These are phyloP conservation scores for Opisthograptis luteolata DNA, from an alignment of 2,888 invertebrate genomes.

Conservation along the genomic window DNA sequence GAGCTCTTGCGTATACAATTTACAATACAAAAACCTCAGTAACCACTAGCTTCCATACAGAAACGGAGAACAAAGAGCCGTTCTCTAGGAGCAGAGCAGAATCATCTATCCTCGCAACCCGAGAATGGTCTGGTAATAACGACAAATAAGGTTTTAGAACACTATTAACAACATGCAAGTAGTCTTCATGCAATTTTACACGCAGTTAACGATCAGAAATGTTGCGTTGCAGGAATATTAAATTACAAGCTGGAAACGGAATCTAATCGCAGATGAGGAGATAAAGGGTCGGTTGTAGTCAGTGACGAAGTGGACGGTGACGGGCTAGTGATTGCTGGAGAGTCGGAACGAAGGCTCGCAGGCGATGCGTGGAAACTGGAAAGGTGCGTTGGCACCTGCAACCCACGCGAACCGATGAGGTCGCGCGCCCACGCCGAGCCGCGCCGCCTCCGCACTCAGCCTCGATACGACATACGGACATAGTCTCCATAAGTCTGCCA, in stretches of 20 bases:
- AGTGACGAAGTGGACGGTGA: constrained; percentile 48
- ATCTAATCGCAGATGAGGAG: constrained; percentile 41
- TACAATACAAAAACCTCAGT: constrained; percentile 27
- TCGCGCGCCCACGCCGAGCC: constrained; percentile 70
- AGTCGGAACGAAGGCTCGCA: constrained; percentile 44
- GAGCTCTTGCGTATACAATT: constrained; percentile 16
- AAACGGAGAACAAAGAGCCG: constrained; percentile 30
- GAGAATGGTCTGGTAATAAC: constrained; percentile 11
- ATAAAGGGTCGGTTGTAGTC: constrained; percentile 48
- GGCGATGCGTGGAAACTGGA: constrained; percentile 66
- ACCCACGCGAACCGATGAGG: constrained; percentile 71
- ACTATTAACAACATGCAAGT: constrained; percentile 19
- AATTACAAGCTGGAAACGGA: constrained; percentile 19
- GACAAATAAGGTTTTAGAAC: constrained; percentile 30
- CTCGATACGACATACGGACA: constrained; percentile 34
- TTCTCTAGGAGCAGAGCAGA: constrained; percentile 22
- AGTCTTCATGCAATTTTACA: constrained; percentile 21
- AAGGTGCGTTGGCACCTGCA: constrained; percentile 80
- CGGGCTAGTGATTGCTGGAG: constrained; percentile 47
- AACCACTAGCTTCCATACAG: constrained; percentile 16
- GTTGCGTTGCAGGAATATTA: constrained; percentile 1
- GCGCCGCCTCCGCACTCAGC: constrained; percentile 48
- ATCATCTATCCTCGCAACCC: constrained; percentile 25
- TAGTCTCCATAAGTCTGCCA: constrained; percentile 27
- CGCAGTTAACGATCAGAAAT: constrained; percentile 22